Conservation (phyloP, 53 echinoderm and acorn worm species). For the Mesocentrotus franciscanus region DNA sequence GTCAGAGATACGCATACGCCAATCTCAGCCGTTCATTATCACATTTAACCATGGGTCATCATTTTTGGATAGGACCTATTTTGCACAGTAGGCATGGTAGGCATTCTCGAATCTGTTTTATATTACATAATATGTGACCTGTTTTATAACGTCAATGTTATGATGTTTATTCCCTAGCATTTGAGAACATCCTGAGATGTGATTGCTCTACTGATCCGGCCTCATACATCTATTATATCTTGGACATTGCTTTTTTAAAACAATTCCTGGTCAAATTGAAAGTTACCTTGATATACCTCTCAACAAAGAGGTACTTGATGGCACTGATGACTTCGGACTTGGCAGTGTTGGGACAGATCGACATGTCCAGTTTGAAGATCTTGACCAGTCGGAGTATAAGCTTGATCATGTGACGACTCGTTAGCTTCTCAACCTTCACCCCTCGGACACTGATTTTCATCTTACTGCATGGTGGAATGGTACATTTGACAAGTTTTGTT, state of each 20-base stretch:
- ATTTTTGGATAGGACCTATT: too few relatives aligned
- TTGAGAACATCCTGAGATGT: too few relatives aligned
- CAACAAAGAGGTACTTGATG: slow-evolving; percentile 86
- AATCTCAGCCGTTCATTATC: too few relatives aligned
- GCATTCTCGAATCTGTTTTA: too few relatives aligned
- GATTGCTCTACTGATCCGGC: background rate
- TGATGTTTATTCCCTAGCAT: too few relatives aligned
- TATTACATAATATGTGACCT: too few relatives aligned
- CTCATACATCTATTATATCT: background rate
- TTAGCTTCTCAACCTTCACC: slow-evolving; percentile 78
- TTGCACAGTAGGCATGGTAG: too few relatives aligned
- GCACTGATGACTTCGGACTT: slow-evolving; percentile 77
- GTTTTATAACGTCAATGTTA: too few relatives aligned
- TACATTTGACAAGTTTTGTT: background rate
- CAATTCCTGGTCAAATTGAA: background rate
- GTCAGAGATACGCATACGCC: too few relatives aligned
- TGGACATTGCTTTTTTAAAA: background rate
- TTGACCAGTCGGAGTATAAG: slow-evolving; percentile 86
- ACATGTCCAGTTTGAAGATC: slow-evolving; percentile 80
- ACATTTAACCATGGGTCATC: too few relatives aligned
- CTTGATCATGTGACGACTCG: slow-evolving; percentile 82
- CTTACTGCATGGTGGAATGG: slow-evolving; percentile 65
- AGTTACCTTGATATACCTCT: slow-evolving; percentile 92
- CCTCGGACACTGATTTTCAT: slow-evolving; percentile 72
- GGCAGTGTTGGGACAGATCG: slow-evolving; percentile 84